Evolutionary conservation across 2,797 vertebrate species (phyloP).

Genomic region (Pagetopsis macropterus): DNA sequence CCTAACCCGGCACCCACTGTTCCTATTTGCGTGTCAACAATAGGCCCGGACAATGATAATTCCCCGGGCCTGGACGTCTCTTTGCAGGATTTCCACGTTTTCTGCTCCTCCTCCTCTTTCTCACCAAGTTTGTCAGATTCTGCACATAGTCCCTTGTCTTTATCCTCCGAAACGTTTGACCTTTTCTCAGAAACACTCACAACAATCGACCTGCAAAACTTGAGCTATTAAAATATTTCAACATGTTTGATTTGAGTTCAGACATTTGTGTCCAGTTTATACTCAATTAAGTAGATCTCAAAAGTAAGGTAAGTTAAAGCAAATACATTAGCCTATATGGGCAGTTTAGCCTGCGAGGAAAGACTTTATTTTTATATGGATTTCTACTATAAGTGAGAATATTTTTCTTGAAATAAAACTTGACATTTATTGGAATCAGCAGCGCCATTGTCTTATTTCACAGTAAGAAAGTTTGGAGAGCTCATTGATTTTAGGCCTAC

Average conservation of each 20-base stretch:
- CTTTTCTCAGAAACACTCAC: conserved; percentile 96
- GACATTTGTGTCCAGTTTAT: conserved; percentile 45
- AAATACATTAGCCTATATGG: conserved; percentile 67
- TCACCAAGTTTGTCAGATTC: conserved; percentile 93
- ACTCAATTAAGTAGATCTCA: conserved; percentile 69
- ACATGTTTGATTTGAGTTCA: conserved; percentile 32
- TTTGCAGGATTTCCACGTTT: conserved; percentile 93
- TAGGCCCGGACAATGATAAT: conserved; percentile 92
- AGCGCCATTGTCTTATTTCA: conserved; percentile 47
- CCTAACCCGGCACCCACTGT: conserved; percentile 91
- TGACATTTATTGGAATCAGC: conserved; percentile 85
- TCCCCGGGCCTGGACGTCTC: conserved; percentile 90
- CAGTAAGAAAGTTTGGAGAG: conserved; percentile 7
- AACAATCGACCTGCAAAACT: conserved; percentile 94
- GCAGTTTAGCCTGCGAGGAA: conserved; percentile 79
- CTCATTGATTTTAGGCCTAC: conserved; percentile 35
- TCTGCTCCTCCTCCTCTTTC: conserved; percentile 92
- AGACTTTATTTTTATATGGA: conserved; percentile 93
- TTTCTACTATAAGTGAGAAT: conserved; percentile 85
- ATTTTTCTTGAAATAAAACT: conserved; percentile 97
- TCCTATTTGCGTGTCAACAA: conserved; percentile 91
- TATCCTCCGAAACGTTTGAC: conserved; percentile 92
- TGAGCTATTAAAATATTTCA: conserved; percentile 86
- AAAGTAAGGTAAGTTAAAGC: conserved; percentile 78
- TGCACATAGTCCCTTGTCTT: conserved; percentile 90